Percentiles rank a stretch among this genome's conserved stretches.
Conservation (phyloP, 2,797 vertebrate genomes). For the Rousettus madagascariensis region DNA sequence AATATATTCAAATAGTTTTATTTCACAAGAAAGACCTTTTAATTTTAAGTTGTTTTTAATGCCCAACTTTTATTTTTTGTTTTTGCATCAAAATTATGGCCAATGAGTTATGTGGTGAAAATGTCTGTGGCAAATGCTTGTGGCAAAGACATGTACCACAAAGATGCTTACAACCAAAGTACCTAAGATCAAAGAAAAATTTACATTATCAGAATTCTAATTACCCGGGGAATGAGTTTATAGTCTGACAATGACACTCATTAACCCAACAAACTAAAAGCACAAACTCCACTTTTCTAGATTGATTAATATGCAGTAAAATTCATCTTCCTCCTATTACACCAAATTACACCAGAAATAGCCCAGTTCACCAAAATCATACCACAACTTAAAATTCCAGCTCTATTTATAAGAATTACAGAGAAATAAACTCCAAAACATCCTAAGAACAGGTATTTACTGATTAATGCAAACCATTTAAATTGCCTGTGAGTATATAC, state of each 20-base stretch:
- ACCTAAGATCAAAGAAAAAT: neutral
- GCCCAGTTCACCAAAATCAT: neutral
- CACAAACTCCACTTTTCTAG: neutral
- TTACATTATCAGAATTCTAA: neutral
- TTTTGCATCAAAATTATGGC: neutral
- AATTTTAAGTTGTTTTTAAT: neutral
- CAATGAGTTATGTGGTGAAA: too few species aligned
- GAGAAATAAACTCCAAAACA: conserved; percentile 6
- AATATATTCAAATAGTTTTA: too few species aligned
- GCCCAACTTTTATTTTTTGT: neutral
- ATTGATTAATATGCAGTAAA: neutral
- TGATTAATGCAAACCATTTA: neutral
- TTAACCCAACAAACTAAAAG: conserved; percentile 1
- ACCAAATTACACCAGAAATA: neutral
- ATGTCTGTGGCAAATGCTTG: neutral
- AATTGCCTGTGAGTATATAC: neutral
- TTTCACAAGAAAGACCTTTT: neutral
- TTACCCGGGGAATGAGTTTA: neutral
- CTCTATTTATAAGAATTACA: neutral
- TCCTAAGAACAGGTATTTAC: neutral
- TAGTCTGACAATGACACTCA: neutral
- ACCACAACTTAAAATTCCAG: neutral
- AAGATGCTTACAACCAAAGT: neutral
- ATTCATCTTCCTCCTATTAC: neutral
- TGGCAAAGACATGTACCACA: neutral